Evolutionary conservation across 2,888 invertebrate genomes (phyloP).

Genomic region (Drosophila tanythrix): DNA sequence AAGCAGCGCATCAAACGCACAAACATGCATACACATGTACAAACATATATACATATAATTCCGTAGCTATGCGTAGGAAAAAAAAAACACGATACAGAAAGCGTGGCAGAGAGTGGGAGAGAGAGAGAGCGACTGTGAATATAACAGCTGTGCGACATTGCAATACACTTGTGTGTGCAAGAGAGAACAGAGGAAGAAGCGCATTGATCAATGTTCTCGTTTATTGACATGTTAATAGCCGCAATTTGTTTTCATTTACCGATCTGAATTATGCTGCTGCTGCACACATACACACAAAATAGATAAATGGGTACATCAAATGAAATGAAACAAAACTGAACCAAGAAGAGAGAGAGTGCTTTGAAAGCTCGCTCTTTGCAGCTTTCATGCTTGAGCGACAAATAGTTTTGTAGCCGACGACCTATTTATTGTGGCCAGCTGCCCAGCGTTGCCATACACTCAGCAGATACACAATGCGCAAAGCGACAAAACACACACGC

Average conservation of each 20-base stretch:
- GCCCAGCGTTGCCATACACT: slow-evolving; percentile 48
- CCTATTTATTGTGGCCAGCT: slow-evolving; percentile 64
- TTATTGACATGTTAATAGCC: slow-evolving; percentile 58
- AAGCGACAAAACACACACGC: slow-evolving; percentile 5
- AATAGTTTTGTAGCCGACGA: slow-evolving; percentile 68
- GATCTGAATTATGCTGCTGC: slow-evolving; percentile 41
- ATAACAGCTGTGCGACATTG: slow-evolving; percentile 35
- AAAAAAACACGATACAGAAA: slow-evolving; percentile 3
- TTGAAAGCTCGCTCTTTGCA: slow-evolving; percentile 35
- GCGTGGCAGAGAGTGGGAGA: background rate
- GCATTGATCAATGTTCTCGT: slow-evolving; percentile 52
- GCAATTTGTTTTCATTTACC: slow-evolving; percentile 57
- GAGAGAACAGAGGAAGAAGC: background rate
- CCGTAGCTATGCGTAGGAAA: slow-evolving; percentile 41
- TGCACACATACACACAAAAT: slow-evolving; percentile 8
- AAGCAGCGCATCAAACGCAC: slow-evolving; percentile 39
- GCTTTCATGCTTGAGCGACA: slow-evolving; percentile 50
- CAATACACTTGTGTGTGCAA: background rate
- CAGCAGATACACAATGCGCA: slow-evolving; percentile 19
- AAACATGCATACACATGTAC: slow-evolving; percentile 3
- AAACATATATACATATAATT: slow-evolving; percentile 19
- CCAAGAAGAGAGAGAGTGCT: slow-evolving; percentile 8
- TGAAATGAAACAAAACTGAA: slow-evolving; percentile 13
- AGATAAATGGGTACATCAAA: slow-evolving; percentile 11
- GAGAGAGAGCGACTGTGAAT: slow-evolving; percentile 1